Percentiles rank a stretch among this genome's conserved stretches.
These are phyloP conservation scores for Myanophis thanlyinensis DNA, from an alignment of 2,113 vertebrate species.

Conservation along the genomic window DNA sequence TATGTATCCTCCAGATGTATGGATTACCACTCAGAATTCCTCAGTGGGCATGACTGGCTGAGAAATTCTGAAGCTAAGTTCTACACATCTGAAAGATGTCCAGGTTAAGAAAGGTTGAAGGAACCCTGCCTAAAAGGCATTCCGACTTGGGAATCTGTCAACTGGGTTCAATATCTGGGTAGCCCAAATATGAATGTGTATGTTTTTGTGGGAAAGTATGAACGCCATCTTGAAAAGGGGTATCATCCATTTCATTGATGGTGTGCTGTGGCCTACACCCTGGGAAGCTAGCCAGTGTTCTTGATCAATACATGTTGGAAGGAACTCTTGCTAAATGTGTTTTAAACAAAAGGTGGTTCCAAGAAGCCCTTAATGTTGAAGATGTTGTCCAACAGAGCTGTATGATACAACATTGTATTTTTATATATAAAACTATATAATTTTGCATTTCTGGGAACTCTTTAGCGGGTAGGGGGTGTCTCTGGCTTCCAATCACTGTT, in stretches of 20 bases:
- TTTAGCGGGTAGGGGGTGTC: constrained; percentile 14
- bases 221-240: not conserved
- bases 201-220: not conserved
- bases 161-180: not conserved
- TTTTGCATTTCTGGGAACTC: constrained; percentile 45
- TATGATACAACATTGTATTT: not conserved
- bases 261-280: not conserved
- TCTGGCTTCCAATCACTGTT: constrained; percentile 12
- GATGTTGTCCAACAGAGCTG: not conserved
- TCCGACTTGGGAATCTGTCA: not conserved
- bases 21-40: not conserved
- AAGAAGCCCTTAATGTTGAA: not conserved
- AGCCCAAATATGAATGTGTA: not conserved
- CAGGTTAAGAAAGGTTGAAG: not conserved
- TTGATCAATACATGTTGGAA: not conserved
- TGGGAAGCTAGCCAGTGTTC: not conserved
- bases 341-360: not conserved
- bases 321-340: not conserved
- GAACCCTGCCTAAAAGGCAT: not conserved
- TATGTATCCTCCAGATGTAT: not conserved
- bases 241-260: not conserved
- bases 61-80: not conserved
- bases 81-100: not conserved
- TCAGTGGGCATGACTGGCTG: not conserved
- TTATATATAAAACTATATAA: not conserved